These are phyloP conservation scores for Thymelicus sylvestris DNA, from an alignment of 2,888 invertebrate species.

Conservation along the genomic window DNA sequence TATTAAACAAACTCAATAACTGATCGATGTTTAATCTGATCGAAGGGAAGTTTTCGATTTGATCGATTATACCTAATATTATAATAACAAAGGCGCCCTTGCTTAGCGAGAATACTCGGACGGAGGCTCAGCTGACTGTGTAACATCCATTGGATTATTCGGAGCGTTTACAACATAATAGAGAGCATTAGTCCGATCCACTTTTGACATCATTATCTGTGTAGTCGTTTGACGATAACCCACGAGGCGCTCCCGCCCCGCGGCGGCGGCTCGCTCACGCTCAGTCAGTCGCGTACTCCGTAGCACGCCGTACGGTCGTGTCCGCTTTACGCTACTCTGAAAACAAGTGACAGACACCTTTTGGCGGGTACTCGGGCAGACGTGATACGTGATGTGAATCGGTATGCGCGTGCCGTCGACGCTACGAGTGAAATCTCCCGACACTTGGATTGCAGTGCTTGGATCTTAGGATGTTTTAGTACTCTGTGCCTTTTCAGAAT, in stretches of 20 bases:
- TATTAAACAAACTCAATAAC: slow-evolving; percentile 19
- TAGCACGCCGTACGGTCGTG: slow-evolving; percentile 65
- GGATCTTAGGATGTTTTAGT: slow-evolving; percentile 71
- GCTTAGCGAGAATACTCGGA: slow-evolving; percentile 24
- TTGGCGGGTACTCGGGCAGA: slow-evolving; percentile 78
- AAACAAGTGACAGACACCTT: slow-evolving; percentile 50
- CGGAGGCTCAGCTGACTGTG: slow-evolving; percentile 55
- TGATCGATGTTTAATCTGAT: slow-evolving; percentile 23
- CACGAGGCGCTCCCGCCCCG: slow-evolving; percentile 78
- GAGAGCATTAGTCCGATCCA: slow-evolving; percentile 82
- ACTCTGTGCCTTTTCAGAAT: slow-evolving; percentile 63
- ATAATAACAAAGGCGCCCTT: slow-evolving; percentile 24
- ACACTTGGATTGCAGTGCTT: slow-evolving; percentile 83
- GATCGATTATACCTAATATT: slow-evolving; percentile 13
- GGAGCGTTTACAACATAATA: slow-evolving; percentile 79
- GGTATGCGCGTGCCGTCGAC: slow-evolving; percentile 74
- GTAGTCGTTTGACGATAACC: slow-evolving; percentile 81
- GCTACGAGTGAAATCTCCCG: slow-evolving; percentile 72
- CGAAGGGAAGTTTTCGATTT: slow-evolving; percentile 18
- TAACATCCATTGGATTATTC: slow-evolving; percentile 63
- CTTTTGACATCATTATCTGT: slow-evolving; percentile 85
- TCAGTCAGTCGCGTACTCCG: slow-evolving; percentile 74
- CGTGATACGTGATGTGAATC: slow-evolving; percentile 70
- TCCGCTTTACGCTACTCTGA: slow-evolving; percentile 40
- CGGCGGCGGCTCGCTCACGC: slow-evolving; percentile 44